Base-by-base conservation (phyloP, 2,888 invertebrate genomes). In the Oligia strigilis region DNA sequence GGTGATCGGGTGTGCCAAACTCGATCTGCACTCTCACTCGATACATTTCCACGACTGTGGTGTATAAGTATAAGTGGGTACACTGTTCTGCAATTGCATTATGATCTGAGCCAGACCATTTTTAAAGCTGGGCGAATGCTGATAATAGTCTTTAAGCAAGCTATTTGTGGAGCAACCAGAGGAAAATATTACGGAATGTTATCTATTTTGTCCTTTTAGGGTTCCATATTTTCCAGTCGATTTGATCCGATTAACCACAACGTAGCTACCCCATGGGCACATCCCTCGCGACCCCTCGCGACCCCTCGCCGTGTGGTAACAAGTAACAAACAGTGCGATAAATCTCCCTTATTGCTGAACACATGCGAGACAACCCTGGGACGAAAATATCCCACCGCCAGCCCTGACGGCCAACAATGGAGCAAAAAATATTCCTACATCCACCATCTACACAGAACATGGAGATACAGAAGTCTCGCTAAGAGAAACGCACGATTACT, bases 301-400 rank as follows among this genome's bases (percentile, higher is more conserved):
- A 36, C 2, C 36, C 36, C 72, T 72, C 77, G 43, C 43, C 52
- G 77, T 67, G 72, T 64, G 77, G 82, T 80, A 83, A 87, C 89
- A 87, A 87, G 85, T 88, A 90, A 92, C 93, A 94, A 94, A 94
- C 94, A 94, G 78, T 78, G 83, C 85, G 75, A 93, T 93, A 93
- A 94, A 94, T 93, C 93, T 90, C 84, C 78, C 89, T 87, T 91
- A 92, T 91, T 90, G 91, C 90, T 89, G 91, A 90, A 90, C 85
- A 89, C 90, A 92, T 90, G 90, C 78, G 87, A 83, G 77, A 74
- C 82, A 77, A 80, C 82, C 82, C 83, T 83, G 84, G 84, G 81
- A 80, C 88, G 86, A 89, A 92, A 93, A 91, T 92, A 92, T 92
- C 82, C 69, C 80, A 77, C 81, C 74, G 87, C 82, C 72, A 81